Evolutionary conservation across 2,797 vertebrate species (phyloP), one percentile per base, ranked within the genome.

Genomic region (Sorex maritimensis): DNA sequence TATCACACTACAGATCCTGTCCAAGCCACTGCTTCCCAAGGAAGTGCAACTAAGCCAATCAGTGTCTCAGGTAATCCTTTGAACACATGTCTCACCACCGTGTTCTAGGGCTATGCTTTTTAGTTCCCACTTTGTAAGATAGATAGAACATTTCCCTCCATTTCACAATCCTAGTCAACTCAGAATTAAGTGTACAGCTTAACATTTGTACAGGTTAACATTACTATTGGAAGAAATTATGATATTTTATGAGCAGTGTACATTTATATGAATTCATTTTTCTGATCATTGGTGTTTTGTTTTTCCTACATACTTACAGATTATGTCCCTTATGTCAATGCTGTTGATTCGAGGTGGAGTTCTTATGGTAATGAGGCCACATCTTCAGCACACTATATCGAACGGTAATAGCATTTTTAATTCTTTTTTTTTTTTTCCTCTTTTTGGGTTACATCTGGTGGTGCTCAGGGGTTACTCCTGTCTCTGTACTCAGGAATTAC

Each of bases 1-100:
- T 99, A 99, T 95, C 99, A 99, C 98, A 99, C 98, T 55, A 99
- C 99, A 0, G 99, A 99, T 95, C 99, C 99, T 0, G 98, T 99
- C 83, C 99, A 99, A 97, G 99, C 99, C 96, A 99, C 99, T 63
- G 99, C 99, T 98, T 99, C 99, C 96, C 99, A 99, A 98, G 98
- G 99, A 97, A 98, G 99, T 92, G 97, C 98, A 91, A 99, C 98
- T 94, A 99, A 99, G 4, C 99, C 99, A 89, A 98, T 99, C 98
- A 99, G 99, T 74, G 99, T 99, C 93, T 99, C 99, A 99, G 99
- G 99, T 99, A 90, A 91, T 73, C 69, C 21, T 9, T 84, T 91
- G 8, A 55, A 72, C 88, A 85, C 0, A 1, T 84, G 21, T 52
- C 63, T 82, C 74, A 49, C 44, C 41, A 5, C 7, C 41, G 5